These are phyloP conservation scores for Aleiodes leptofemur DNA, from an alignment of 2,888 invertebrate genomes.

Conservation along the genomic window DNA sequence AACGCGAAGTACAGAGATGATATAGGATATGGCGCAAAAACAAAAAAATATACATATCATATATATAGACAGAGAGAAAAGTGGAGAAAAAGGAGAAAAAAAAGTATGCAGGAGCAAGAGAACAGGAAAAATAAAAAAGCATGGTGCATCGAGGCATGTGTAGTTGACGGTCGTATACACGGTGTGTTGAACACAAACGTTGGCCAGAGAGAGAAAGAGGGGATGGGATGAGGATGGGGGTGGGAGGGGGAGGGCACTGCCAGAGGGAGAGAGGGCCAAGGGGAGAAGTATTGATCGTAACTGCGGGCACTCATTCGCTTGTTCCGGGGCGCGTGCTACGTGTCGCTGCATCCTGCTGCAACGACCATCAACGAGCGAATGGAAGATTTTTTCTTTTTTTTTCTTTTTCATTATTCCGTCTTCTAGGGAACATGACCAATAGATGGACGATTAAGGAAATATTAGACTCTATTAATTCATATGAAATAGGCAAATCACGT, in stretches of 20 bases:
- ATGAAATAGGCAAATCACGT: too few species aligned
- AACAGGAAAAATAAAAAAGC: conserved; percentile 34
- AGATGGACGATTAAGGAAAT: too few species aligned
- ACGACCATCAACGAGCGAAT: conserved; percentile 34
- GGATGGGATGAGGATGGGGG: background rate
- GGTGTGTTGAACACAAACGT: conserved; percentile 30
- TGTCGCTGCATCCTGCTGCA: conserved; percentile 49
- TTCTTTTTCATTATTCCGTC: background rate
- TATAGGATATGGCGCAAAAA: conserved; percentile 20
- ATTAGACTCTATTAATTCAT: too few species aligned
- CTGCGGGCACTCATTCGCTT: conserved; percentile 64
- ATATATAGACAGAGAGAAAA: background rate
- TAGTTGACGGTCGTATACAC: conserved; percentile 40
- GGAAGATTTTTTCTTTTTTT: conserved; percentile 18
- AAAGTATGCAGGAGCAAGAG: background rate
- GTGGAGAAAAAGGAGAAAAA: background rate
- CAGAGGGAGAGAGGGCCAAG: conserved; percentile 35
- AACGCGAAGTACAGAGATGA: conserved; percentile 11
- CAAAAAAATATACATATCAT: conserved; percentile 20
- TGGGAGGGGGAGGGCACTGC: background rate
- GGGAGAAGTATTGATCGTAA: conserved; percentile 68
- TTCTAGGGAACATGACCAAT: too few species aligned
- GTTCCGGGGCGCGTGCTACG: conserved; percentile 59
- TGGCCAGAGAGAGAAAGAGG: background rate
- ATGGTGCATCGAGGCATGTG: conserved; percentile 42